A percentile compares a stretch with the other conserved stretches of the same genome.
These are phyloP conservation scores for Typhlomys cinereus DNA, from an alignment of 2,113 vertebrate species.

Conservation along the genomic window DNA sequence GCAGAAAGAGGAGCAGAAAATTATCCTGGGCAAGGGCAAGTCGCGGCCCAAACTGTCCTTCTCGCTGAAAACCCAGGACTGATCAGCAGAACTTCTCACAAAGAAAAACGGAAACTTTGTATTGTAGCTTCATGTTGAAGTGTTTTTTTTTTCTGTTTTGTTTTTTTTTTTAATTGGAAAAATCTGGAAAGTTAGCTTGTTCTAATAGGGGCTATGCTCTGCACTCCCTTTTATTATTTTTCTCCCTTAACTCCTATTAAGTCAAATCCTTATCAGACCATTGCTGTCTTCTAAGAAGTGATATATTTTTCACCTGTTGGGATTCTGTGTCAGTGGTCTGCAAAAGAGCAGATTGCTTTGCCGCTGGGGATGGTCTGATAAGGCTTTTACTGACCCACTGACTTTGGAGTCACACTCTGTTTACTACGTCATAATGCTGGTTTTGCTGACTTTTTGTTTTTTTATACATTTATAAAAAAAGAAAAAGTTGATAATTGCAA, in stretches of 20 bases:
- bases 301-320: conserved; percentile 79
- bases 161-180: conserved; percentile 82
- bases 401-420: conserved; percentile 84
- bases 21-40: conserved; percentile 99
- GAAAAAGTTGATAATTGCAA: conserved; percentile 83
- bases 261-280: conserved; percentile 88
- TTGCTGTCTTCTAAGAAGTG: conserved; percentile 78
- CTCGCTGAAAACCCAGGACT: conserved; percentile 96
- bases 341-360: conserved; percentile 77
- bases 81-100: conserved; percentile 88
- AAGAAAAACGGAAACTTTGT: conserved; percentile 85
- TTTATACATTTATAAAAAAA: conserved; percentile 80
- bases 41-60: conserved; percentile 99
- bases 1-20: conserved; percentile 99
- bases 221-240: conserved; percentile 78
- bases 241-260: conserved; percentile 71
- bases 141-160: conserved; percentile 79
- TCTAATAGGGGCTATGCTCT: conserved; percentile 92
- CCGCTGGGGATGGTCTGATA: conserved; percentile 84
- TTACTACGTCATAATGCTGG: conserved; percentile 84
- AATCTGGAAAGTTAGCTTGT: conserved; percentile 89
- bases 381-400: conserved; percentile 85
- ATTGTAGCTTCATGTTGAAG: conserved; percentile 98
- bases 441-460: conserved; percentile 85
- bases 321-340: conserved; percentile 79